Conservation (phyloP, 2,113 vertebrate species). For the Cephalopholis sonnerati region DNA sequence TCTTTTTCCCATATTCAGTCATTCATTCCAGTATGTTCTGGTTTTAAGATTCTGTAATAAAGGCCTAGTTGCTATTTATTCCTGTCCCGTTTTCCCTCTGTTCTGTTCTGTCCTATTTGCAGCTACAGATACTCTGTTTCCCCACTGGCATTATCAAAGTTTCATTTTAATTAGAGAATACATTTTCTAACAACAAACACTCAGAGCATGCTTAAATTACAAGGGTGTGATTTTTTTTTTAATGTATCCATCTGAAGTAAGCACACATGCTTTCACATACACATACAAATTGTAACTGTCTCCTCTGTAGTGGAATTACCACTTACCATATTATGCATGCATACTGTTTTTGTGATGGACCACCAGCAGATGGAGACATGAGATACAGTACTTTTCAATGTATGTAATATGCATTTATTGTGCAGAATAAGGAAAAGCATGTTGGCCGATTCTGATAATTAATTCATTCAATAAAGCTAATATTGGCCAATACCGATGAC, state of each 20-base stretch:
- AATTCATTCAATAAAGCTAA: no score
- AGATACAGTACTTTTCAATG: no score
- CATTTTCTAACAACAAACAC: not conserved
- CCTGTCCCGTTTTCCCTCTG: not conserved
- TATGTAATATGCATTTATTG: no score
- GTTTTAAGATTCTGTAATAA: constrained; percentile 1
- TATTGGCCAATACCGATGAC: no score
- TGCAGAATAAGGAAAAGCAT: no score
- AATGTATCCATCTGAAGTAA: not conserved
- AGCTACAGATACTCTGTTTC: not conserved
- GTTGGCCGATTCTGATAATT: no score
- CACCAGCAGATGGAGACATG: no score
- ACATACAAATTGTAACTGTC: no score
- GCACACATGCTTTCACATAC: not conserved
- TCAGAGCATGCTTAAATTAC: not conserved
- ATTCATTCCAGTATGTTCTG: constrained; percentile 17
- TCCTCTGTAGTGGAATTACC: no score
- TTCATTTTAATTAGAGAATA: constrained; percentile 9
- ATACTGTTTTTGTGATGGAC: no score
- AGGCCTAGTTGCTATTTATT: not conserved
- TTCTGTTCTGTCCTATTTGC: not conserved
- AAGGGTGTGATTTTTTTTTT: not conserved
- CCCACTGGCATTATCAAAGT: not conserved
- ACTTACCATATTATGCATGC: no score
- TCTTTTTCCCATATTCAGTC: not conserved